Base-by-base conservation (phyloP, 2,888 invertebrate genomes). In the Barypeithes pellucidus region DNA sequence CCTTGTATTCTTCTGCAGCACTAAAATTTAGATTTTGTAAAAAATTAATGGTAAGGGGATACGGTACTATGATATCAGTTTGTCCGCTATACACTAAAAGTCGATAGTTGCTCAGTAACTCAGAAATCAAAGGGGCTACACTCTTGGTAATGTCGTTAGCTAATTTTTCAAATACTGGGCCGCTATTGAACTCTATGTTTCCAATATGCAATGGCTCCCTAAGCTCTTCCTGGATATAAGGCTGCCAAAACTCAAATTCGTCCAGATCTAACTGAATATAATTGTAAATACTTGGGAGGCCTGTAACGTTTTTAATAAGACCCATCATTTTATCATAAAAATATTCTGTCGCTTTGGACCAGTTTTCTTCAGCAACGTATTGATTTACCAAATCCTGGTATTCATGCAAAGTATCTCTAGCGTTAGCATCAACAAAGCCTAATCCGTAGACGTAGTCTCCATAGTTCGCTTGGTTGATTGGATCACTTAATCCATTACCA, bases 41-140 rank as follows among this genome's bases (percentile, higher is more conserved):
- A 84, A 93, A 95, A 81, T 92, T 93, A 24, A 93, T 89, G 0
- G 95, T 95, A 57, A 94, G 82, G 0, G 95, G 94, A 85, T 95
- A 94, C 0, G 95, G 94, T 0, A 95, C 93, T 75, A 96, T 94
- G 12, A 97, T 92, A 83, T 97, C 97, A 76, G 96, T 83, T 82
- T 97, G 96, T 0, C 97, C 97, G 82, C 91, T 95, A 84, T 96
- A 97, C 66, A 96, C 88, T 47, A 96, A 88, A 11, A 95, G 90
- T 83, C 88, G 87, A 79, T 92, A 93, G 76, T 90, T 85, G 29
- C 91, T 87, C 0, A 94, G 81, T 0, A 95, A 85, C 76, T 91
- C 91, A 0, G 90, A 67, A 16, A 81, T 65, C 77, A 77, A 79
- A 39, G 80, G 77, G 9, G 80, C 78, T 2, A 80, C 79, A n/a